Evolutionary conservation across 2,113 vertebrate species (phyloP).

Genomic region (Apteryx mantelli): DNA sequence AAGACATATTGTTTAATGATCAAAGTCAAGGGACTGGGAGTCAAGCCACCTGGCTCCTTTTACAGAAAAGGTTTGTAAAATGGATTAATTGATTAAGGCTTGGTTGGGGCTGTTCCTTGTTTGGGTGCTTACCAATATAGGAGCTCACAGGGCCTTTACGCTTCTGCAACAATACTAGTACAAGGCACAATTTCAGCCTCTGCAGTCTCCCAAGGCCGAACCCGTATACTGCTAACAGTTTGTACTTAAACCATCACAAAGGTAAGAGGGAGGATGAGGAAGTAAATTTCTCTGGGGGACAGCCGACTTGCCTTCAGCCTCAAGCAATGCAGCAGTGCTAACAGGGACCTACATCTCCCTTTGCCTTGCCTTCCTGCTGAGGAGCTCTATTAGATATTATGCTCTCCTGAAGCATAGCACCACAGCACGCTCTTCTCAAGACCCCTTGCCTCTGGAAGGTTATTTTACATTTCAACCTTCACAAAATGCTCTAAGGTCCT

Average conservation of each 20-base stretch:
- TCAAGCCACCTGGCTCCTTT: slow-evolving; percentile 1
- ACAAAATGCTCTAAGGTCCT: background rate
- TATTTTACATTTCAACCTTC: background rate
- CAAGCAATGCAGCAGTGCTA: background rate
- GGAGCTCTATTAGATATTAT: background rate
- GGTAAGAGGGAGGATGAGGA: background rate
- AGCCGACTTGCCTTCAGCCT: background rate
- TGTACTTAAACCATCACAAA: background rate
- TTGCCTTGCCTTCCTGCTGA: background rate
- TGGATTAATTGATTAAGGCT: background rate
- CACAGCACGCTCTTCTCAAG: fast-evolving
- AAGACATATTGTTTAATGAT: background rate
- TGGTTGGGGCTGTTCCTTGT: background rate
- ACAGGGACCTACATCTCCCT: background rate
- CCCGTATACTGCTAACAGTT: background rate
- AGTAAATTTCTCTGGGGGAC: background rate
- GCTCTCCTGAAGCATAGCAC: background rate
- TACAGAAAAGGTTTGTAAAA: background rate
- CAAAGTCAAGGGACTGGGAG: slow-evolving; percentile 20
- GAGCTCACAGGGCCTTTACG: background rate
- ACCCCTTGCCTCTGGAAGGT: background rate
- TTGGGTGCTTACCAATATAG: background rate
- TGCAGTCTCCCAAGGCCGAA: background rate
- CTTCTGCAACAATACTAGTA: background rate
- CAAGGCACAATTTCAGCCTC: background rate